Evolutionary conservation across 1,140 invertebrate genomes (phyloP).

Genomic region (Drosophila teissieri): DNA sequence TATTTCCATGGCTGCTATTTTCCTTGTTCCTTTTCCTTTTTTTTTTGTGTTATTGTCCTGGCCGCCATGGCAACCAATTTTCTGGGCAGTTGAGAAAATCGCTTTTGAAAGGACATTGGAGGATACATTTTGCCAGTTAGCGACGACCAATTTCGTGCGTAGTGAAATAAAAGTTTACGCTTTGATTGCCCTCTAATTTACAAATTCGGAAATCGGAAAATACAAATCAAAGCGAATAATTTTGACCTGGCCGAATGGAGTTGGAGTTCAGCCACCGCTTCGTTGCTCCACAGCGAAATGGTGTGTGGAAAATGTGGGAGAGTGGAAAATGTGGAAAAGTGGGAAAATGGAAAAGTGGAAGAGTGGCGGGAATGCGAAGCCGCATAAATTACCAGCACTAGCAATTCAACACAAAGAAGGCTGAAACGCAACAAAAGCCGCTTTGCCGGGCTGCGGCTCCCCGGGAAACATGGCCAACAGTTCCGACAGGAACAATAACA

Average conservation of each 20-base stretch:
- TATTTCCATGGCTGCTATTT: slow-evolving; percentile 51
- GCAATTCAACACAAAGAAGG: slow-evolving; percentile 58
- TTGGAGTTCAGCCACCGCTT: neutral
- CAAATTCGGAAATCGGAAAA: slow-evolving; percentile 37
- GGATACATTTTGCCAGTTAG: slow-evolving; percentile 29
- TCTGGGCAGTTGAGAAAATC: slow-evolving; percentile 52
- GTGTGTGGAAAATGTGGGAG: slow-evolving; percentile 8
- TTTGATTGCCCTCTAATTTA: slow-evolving; percentile 57
- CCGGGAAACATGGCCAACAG: slow-evolving; percentile 71
- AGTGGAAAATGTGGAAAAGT: slow-evolving; percentile 30
- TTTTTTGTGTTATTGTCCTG: slow-evolving; percentile 44
- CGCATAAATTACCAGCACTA: slow-evolving; percentile 79
- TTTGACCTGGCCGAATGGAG: slow-evolving; percentile 20
- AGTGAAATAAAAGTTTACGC: slow-evolving; percentile 43
- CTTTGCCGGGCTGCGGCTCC: slow-evolving; percentile 47
- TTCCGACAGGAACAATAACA: slow-evolving; percentile 35
- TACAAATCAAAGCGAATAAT: slow-evolving; percentile 35
- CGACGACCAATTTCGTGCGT: slow-evolving; percentile 14
- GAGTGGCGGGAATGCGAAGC: slow-evolving; percentile 44
- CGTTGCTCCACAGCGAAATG: neutral
- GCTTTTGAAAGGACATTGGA: slow-evolving; percentile 46
- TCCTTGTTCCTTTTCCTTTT: neutral
- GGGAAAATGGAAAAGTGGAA: neutral
- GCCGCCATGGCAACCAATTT: slow-evolving; percentile 59
- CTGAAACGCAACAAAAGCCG: slow-evolving; percentile 67